Evolutionary conservation across 2,888 invertebrate genomes (phyloP), one percentile per base, ranked within the genome.

Genomic region (Lingula anatina): DNA sequence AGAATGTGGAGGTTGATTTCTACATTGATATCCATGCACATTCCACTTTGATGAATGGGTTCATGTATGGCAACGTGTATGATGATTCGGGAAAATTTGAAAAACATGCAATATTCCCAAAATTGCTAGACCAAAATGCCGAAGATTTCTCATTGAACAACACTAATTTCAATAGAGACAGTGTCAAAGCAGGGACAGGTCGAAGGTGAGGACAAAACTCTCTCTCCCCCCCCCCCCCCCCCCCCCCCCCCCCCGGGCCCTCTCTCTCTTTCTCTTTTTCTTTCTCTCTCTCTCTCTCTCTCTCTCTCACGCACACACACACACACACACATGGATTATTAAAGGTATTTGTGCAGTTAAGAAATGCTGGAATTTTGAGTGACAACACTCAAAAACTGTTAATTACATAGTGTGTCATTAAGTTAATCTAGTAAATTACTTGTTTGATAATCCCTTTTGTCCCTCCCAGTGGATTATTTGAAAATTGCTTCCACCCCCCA

Each of bases 21-120:
- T 89, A 94, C 54, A 83, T 99, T 48, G 97, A 99, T 78, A 81
- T 99, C 44, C 97, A 99, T 74, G 90, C 92, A 5, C 93, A 97
- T 73, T 85, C 90, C 15, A 93, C 89, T 61, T 84, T 92, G 53
- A 87, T 89, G 70, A 96, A 96, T 7, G 87, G 91, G 47, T 97
- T 96, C 78, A 87, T 96, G 55, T 90, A 93, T 67, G 97, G 96
- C 23, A 96, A 94, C 60, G 69, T 71, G n/a, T 78, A 71, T 48
- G 78, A 78, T 24, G 76, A 77, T 55, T 60, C 63, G 24, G 67
- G 65, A 3, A 61, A 76, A 69, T 92, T 91, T 73, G 95, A 97
- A 76, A 83, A 93, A 26, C 97, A 97, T 77, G 87, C 94, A 41
- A 87, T 97, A 2, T 87, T 97, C 65, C 96, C 97, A 0, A 94